Conservation (phyloP, 92 coral and sea anemone genomes). For the Parazoanthus swiftii region DNA sequence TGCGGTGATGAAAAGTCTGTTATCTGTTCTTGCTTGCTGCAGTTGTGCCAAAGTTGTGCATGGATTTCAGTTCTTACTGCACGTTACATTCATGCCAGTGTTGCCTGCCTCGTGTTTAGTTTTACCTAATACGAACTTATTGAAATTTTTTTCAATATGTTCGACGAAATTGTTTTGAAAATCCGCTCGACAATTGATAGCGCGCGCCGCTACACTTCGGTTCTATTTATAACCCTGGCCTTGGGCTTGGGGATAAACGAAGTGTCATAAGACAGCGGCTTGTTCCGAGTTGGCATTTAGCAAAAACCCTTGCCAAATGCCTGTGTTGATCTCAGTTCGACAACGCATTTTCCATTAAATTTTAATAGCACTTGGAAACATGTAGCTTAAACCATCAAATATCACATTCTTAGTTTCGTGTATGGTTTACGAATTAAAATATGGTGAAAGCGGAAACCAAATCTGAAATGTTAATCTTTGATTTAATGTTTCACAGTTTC, state of each 20-base stretch:
- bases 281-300: neutral
- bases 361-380: constrained; percentile 29
- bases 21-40: constrained; percentile 10
- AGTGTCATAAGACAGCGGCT: neutral
- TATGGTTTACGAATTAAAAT: constrained; percentile 1
- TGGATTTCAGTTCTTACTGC: neutral
- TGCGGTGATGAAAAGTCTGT: constrained; percentile 33
- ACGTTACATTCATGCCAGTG: neutral
- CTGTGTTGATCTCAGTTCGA: constrained; percentile 20
- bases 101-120: constrained; percentile 8
- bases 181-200: constrained; percentile 6
- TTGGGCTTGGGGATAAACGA: constrained; percentile 30
- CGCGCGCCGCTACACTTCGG: constrained; percentile 14
- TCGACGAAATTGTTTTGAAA: constrained; percentile 12
- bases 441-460: neutral
- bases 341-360: constrained; percentile 36
- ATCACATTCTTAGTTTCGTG: neutral
- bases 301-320: neutral
- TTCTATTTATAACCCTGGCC: constrained; percentile 37
- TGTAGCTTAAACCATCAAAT: constrained; percentile 21
- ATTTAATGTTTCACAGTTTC: constrained; percentile 12
- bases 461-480: neutral
- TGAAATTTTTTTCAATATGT: constrained; percentile 11
- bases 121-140: constrained; percentile 18
- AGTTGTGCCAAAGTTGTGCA: neutral